These are phyloP conservation scores for Odontocolon sp. DNA, from an alignment of 2,888 invertebrate species.

Conservation along the genomic window DNA sequence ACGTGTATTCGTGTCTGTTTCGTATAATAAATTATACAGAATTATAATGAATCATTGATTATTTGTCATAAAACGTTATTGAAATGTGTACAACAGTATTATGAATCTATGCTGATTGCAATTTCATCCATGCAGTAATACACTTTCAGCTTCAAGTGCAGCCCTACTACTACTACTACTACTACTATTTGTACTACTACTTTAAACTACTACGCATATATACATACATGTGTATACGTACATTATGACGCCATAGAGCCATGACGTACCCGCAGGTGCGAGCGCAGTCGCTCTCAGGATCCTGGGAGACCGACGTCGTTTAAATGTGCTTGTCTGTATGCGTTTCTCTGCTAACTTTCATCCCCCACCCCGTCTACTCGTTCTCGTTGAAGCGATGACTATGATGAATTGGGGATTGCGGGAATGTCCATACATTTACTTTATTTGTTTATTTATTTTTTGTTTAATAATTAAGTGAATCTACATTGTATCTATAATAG, in stretches of 20 bases:
- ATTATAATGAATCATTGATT: background rate
- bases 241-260: no score
- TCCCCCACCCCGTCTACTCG: no score
- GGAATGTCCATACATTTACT: no score
- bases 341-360: background rate
- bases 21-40: background rate
- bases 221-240: constrained; percentile 9
- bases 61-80: background rate
- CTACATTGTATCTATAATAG: background rate
- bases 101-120: constrained; percentile 49
- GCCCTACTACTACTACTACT: background rate
- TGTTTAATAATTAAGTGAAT: background rate
- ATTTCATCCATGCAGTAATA: constrained; percentile 25
- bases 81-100: constrained; percentile 16
- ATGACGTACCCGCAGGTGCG: constrained; percentile 49
- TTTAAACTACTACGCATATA: background rate
- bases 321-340: constrained; percentile 25
- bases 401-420: no score
- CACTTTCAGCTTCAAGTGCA: constrained; percentile 9
- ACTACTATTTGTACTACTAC: background rate
- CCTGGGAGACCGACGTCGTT: constrained; percentile 44
- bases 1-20: background rate
- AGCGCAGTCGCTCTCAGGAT: constrained; percentile 17
- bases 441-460: background rate
- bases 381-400: no score